Percentiles rank a stretch among this genome's conserved stretches.
These are phyloP conservation scores for Calephelis perditalis DNA, from an alignment of 2,888 invertebrate species.

Conservation along the genomic window DNA sequence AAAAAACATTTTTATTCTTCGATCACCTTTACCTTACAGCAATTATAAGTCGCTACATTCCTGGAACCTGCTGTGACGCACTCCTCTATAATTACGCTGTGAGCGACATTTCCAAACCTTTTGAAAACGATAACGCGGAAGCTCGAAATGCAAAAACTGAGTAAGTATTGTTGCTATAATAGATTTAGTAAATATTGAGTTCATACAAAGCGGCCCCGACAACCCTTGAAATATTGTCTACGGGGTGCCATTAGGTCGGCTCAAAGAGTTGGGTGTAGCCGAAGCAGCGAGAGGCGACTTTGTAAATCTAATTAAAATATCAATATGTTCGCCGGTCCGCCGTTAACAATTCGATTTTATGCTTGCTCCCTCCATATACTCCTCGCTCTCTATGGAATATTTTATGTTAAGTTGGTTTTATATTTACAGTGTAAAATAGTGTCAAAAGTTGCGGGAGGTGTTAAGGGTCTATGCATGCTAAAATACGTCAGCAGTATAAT, in stretches of 20 bases:
- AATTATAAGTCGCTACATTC: conserved; percentile 57
- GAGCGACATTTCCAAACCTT: conserved; percentile 69
- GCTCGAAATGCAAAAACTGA: conserved; percentile 74
- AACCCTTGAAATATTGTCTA: conserved; percentile 71
- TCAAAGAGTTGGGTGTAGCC: conserved; percentile 75
- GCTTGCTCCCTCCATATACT: conserved; percentile 48
- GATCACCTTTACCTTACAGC: conserved; percentile 52
- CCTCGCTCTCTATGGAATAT: conserved; percentile 14
- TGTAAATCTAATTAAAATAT: conserved; percentile 79
- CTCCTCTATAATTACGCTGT: conserved; percentile 70
- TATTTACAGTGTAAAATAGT: not conserved
- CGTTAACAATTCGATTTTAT: conserved; percentile 75
- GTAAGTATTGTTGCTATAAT: conserved; percentile 75
- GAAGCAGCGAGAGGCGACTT: conserved; percentile 59
- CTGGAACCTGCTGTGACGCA: conserved; percentile 69
- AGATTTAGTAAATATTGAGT: conserved; percentile 77
- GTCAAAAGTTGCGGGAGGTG: too few species aligned
- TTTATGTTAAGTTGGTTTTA: not conserved
- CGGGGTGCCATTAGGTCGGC: conserved; percentile 74
- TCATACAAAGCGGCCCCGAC: conserved; percentile 65
- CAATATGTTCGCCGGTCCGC: conserved; percentile 72
- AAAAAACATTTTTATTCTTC: conserved; percentile 37
- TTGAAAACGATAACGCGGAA: conserved; percentile 78
- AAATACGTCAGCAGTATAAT: too few species aligned
- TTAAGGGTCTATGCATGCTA: too few species aligned